Percentiles rank a stretch among this genome's conserved stretches.
These are phyloP conservation scores for Ormyrus nitidulus DNA, from an alignment of 2,888 invertebrate genomes.

Conservation along the genomic window DNA sequence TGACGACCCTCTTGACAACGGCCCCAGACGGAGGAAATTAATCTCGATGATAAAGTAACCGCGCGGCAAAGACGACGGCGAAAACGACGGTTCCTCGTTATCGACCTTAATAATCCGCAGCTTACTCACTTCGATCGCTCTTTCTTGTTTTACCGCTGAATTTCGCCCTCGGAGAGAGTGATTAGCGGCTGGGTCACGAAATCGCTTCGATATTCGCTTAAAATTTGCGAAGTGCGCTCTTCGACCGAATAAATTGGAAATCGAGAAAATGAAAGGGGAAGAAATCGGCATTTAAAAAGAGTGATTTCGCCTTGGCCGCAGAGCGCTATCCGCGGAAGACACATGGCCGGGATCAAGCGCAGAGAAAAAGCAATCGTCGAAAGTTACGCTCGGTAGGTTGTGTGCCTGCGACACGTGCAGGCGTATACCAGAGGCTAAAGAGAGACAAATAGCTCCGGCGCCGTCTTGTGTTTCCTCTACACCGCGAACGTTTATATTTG, in stretches of 20 bases:
- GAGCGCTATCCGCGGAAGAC: background rate
- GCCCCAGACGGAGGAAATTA: constrained; percentile 57
- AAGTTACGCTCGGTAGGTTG: background rate
- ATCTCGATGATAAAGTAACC: constrained; percentile 54
- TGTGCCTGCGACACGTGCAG: background rate
- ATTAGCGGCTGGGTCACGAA: too few relatives aligned
- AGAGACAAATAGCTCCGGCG: constrained; percentile 17
- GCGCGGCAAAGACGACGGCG: background rate
- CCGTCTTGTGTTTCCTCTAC: background rate
- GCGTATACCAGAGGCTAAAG: background rate
- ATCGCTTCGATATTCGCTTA: too few relatives aligned
- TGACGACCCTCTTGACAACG: constrained; percentile 15
- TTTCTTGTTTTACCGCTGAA: too few relatives aligned
- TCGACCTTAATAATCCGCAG: too few relatives aligned
- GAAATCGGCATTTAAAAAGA: constrained; percentile 9
- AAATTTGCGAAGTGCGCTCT: too few relatives aligned
- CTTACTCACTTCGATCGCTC: too few relatives aligned
- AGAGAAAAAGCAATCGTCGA: constrained; percentile 24
- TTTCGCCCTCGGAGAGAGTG: too few relatives aligned
- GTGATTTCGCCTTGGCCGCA: background rate
- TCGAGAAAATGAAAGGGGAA: background rate
- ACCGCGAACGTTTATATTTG: background rate
- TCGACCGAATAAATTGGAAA: too few relatives aligned
- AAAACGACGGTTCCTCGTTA: too few relatives aligned
- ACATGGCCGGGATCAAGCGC: constrained; percentile 3